phyloP scores from a whole-genome alignment of 1,140 invertebrate species.

The Diploscapter pachys region DNA sequence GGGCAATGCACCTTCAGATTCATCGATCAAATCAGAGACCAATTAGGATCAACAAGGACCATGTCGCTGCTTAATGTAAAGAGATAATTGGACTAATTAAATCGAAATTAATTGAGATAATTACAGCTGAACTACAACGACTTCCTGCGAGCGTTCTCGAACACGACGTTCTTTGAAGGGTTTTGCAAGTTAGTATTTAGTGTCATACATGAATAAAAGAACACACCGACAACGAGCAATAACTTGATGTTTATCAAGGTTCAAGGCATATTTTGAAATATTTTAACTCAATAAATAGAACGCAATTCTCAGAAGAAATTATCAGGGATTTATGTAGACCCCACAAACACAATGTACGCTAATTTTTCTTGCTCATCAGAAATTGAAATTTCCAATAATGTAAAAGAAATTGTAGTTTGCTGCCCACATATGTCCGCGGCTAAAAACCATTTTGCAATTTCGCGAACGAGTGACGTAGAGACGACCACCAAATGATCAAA shows the following conservation, averaged over 20 bases:
- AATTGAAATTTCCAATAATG: conserved; percentile 7
- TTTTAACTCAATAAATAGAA: no score
- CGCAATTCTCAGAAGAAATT: no score
- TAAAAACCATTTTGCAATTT: no score
- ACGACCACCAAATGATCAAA: no score
- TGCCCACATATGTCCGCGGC: no score
- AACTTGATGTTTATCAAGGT: no score
- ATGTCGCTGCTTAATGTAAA: conserved; percentile 37
- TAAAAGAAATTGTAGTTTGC: neutral
- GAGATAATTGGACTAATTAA: neutral
- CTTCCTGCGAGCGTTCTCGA: conserved; percentile 54
- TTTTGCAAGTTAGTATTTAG: conserved; percentile 48
- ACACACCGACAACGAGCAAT: no score
- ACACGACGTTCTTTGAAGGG: conserved; percentile 54
- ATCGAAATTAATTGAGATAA: neutral
- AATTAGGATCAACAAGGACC: conserved; percentile 45
- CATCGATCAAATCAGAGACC: conserved; percentile 46
- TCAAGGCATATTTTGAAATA: no score
- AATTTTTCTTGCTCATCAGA: neutral
- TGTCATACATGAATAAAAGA: no score
- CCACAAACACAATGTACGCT: no score
- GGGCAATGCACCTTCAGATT: conserved; percentile 57
- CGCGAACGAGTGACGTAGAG: no score
- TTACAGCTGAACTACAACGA: conserved; percentile 59
- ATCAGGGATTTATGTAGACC: no score